Evolutionary conservation across 53 echinoderm and acorn worm species (phyloP).

Genomic region (Antedon mediterranea): DNA sequence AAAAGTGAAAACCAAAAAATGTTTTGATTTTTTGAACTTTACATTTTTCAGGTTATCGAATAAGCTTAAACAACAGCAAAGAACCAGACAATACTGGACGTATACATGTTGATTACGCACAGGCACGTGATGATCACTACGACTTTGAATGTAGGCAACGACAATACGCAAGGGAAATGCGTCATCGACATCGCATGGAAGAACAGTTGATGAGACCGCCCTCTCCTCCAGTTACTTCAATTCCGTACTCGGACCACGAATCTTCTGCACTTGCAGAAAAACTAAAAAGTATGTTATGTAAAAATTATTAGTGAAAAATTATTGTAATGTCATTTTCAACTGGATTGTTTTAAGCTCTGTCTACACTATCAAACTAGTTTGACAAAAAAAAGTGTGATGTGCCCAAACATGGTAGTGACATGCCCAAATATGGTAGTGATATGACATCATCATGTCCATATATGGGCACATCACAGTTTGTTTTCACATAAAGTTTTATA

Average conservation of each 20-base stretch:
- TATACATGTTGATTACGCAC: conserved; percentile 56
- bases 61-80: conserved; percentile 34
- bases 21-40: no score
- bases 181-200: not conserved
- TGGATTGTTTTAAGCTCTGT: no score
- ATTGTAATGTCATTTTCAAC: no score
- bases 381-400: no score
- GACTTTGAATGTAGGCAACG: conserved; percentile 55
- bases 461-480: no score
- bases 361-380: no score
- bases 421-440: no score
- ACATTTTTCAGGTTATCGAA: conserved; percentile 30
- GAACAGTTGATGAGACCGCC: not conserved
- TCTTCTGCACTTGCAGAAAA: conserved; percentile 1
- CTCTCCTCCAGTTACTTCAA: not conserved
- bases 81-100: conserved; percentile 40
- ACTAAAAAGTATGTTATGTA: not conserved
- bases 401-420: no score
- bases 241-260: conserved; percentile 19
- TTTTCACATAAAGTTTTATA: no score
- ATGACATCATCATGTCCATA: no score
- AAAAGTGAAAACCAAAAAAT: no score
- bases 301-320: no score
- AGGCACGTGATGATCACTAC: conserved; percentile 31
- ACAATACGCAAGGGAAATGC: conserved; percentile 25